phyloP scores from a whole-genome alignment of 2,888 invertebrate genomes.

The Drosophila multiciliata region DNA sequence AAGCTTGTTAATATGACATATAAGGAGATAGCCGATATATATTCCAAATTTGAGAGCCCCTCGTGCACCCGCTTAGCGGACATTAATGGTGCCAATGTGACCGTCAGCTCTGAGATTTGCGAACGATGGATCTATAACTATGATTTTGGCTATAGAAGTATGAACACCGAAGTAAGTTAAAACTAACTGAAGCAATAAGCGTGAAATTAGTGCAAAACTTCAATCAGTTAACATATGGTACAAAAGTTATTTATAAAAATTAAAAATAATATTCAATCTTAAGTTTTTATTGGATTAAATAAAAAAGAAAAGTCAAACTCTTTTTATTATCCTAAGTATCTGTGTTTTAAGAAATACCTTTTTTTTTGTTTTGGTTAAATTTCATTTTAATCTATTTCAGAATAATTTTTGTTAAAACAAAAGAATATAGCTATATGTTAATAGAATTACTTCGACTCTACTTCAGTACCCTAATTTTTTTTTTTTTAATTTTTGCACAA shows the following conservation, averaged over 20 bases:
- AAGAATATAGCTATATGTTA: not conserved
- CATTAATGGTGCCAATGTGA: conserved; percentile 78
- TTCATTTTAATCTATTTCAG: not conserved
- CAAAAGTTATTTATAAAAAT: not conserved
- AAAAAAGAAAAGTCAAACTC: not conserved
- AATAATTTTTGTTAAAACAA: not conserved
- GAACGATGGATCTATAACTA: conserved; percentile 87
- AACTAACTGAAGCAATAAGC: not conserved
- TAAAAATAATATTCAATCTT: not conserved
- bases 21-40: conserved; percentile 83
- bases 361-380: not conserved
- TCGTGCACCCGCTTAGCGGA: conserved; percentile 83
- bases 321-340: not conserved
- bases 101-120: conserved; percentile 83
- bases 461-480: too few species aligned
- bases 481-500: not conserved
- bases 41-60: conserved; percentile 81
- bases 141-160: conserved; percentile 87
- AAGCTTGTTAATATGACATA: conserved; percentile 83
- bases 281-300: not conserved
- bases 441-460: not conserved
- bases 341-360: not conserved
- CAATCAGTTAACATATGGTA: not conserved
- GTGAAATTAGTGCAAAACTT: not conserved
- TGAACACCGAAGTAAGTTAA: conserved; percentile 87